phyloP scores from a whole-genome alignment of 2,888 invertebrate species.

The Blastobasis adustella region DNA sequence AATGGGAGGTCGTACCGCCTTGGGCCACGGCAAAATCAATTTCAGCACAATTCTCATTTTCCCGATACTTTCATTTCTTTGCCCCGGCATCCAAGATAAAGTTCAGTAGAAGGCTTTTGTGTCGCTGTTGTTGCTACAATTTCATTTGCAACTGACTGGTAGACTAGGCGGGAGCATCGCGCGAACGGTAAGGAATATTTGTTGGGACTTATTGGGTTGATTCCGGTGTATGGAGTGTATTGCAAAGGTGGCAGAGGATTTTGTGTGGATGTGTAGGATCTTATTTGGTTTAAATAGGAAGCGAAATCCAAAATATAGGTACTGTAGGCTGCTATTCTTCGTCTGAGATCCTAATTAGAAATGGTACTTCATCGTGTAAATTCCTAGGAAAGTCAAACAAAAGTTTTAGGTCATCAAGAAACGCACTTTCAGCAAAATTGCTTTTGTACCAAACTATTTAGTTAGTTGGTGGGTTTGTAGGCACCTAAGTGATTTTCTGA shows the following conservation, averaged over 20 bases:
- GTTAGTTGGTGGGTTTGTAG: not conserved
- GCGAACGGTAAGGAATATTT: too few relatives aligned
- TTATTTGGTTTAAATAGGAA: too few relatives aligned
- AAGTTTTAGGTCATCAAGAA: not conserved
- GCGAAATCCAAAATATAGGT: too few relatives aligned
- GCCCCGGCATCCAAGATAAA: constrained; percentile 26
- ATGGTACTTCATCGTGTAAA: too few relatives aligned
- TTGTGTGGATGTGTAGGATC: too few relatives aligned
- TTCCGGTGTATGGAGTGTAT: too few relatives aligned
- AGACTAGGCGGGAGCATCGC: too few relatives aligned
- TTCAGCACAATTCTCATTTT: constrained; percentile 45
- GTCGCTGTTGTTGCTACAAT: constrained; percentile 4
- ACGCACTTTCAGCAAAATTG: constrained; percentile 14
- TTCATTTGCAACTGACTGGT: not conserved
- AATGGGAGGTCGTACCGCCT: constrained; percentile 37
- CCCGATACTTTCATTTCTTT: constrained; percentile 34
- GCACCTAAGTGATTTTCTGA: not conserved
- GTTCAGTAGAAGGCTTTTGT: constrained; percentile 18
- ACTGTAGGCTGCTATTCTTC: too few relatives aligned
- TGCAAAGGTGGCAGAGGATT: too few relatives aligned
- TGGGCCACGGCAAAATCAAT: constrained; percentile 50
- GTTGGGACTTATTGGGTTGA: too few relatives aligned
- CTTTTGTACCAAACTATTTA: constrained; percentile 9
- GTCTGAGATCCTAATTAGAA: too few relatives aligned
- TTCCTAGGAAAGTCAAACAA: too few relatives aligned